These are phyloP conservation scores for Coluber constrictor DNA, from an alignment of 2,797 vertebrate genomes.

Conservation along the genomic window DNA sequence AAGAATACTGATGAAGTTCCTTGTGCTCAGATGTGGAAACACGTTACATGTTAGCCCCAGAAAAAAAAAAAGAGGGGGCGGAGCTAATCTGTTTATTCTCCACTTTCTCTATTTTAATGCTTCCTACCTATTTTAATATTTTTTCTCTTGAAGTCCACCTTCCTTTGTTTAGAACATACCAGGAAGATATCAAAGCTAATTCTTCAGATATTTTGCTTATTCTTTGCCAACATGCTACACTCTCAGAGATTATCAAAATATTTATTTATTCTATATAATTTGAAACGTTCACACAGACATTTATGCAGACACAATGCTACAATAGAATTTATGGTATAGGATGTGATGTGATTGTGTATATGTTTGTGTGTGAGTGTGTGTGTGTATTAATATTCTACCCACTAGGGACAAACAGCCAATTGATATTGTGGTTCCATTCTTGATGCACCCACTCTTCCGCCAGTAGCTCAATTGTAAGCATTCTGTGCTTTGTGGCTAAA, in stretches of 20 bases:
- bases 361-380: background rate
- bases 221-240: background rate
- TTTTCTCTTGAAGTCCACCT: background rate
- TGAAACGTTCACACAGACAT: background rate
- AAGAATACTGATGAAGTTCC: background rate
- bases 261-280: background rate
- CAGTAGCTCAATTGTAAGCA: constrained; percentile 2
- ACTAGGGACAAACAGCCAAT: background rate
- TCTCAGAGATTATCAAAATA: background rate
- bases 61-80: fast-evolving
- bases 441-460: background rate
- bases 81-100: background rate
- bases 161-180: background rate
- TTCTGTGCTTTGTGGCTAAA: constrained; percentile 14
- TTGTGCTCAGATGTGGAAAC: background rate
- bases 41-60: background rate
- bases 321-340: background rate
- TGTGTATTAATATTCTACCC: background rate
- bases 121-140: constrained; percentile 5
- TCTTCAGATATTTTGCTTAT: background rate
- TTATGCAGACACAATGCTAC: background rate
- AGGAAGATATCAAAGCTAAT: background rate
- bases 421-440: background rate
- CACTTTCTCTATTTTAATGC: background rate
- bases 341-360: background rate